Evolutionary conservation across 2,113 vertebrate genomes (phyloP).

Genomic region (Oryzias woworae): DNA sequence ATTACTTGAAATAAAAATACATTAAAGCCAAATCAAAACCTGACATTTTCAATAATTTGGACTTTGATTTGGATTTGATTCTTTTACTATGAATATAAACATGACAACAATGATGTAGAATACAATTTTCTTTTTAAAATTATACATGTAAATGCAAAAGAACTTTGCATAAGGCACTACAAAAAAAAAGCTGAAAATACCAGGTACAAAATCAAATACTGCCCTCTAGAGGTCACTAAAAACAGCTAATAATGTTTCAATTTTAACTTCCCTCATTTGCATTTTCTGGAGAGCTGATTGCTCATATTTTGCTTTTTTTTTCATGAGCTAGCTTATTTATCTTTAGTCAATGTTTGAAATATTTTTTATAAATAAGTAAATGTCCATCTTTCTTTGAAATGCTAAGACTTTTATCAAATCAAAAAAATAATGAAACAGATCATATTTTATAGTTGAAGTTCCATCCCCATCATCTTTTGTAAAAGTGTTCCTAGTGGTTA

Average conservation of each 20-base stretch:
- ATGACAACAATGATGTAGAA: too few relatives aligned
- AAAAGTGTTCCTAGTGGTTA: too few relatives aligned
- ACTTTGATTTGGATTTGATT: too few relatives aligned
- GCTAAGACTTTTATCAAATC: constrained; percentile 20
- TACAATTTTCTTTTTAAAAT: too few relatives aligned
- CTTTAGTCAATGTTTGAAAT: neutral
- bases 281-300: neutral
- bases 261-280: too few relatives aligned
- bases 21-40: too few relatives aligned
- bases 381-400: constrained; percentile 29
- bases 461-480: too few relatives aligned
- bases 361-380: constrained; percentile 48
- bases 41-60: too few relatives aligned
- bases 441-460: constrained; percentile 3
- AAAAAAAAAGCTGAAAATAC: neutral
- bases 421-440: constrained; percentile 27
- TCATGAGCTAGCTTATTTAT: neutral
- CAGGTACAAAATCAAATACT: constrained; percentile 4
- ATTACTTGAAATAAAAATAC: neutral
- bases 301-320: neutral
- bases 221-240: constrained; percentile 49
- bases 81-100: too few relatives aligned
- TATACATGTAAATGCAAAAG: too few relatives aligned
- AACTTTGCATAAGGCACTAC: too few relatives aligned
- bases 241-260: too few relatives aligned